These are phyloP conservation scores for Caenorhabditis elegans DNA, from an alignment of 1,140 invertebrate genomes.

Conservation along the genomic window DNA sequence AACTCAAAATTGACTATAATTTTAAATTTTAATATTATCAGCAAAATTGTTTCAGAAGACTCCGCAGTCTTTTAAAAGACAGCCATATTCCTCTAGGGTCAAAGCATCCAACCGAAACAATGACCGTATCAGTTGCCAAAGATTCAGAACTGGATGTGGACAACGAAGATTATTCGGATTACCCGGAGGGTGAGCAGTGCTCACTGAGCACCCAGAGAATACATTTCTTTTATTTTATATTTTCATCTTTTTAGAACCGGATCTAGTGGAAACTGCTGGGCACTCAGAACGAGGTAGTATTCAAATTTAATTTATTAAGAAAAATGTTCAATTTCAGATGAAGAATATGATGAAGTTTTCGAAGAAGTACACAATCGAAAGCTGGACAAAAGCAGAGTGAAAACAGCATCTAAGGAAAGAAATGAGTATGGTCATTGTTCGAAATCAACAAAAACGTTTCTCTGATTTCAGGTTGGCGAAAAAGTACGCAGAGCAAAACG, in stretches of 20 bases:
- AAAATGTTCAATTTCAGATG: background rate
- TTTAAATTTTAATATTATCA: no score
- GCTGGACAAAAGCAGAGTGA: background rate
- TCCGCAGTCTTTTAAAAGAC: no score
- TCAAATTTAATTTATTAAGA: background rate
- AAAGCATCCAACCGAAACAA: background rate
- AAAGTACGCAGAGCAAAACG: slow-evolving; percentile 3
- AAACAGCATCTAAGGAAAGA: background rate
- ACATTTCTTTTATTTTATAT: no score
- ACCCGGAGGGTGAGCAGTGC: background rate
- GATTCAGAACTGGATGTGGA: background rate
- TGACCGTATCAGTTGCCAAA: background rate
- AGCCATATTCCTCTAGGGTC: background rate
- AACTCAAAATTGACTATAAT: no score
- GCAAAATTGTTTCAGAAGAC: no score
- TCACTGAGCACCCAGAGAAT: no score
- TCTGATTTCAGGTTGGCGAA: background rate
- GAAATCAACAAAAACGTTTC: background rate
- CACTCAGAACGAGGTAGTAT: background rate
- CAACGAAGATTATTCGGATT: background rate
- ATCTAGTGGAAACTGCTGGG: background rate
- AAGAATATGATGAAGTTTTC: background rate
- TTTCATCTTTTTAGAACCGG: background rate
- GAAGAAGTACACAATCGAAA: background rate
- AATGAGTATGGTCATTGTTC: background rate